Conservation (phyloP, 1,140 invertebrate species). For the Heliconius eleuchia region DNA sequence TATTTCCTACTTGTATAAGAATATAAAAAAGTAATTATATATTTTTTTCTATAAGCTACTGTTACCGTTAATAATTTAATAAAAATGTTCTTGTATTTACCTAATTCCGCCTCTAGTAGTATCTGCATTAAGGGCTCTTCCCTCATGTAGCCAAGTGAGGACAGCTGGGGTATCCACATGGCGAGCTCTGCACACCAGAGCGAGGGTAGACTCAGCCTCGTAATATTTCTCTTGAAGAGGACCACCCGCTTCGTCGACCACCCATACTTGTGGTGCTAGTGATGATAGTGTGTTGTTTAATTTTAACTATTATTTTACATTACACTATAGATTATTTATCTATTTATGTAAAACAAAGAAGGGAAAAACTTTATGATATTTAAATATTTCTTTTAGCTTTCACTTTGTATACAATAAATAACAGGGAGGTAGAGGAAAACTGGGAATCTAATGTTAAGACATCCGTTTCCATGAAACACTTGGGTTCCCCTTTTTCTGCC, state of each 20-base stretch:
- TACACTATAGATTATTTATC: too few species aligned
- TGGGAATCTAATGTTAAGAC: too few species aligned
- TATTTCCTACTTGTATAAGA: too few species aligned
- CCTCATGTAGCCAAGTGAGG: conserved; percentile 88
- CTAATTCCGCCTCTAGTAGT: conserved; percentile 88
- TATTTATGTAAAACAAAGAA: too few species aligned
- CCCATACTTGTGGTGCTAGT: conserved; percentile 87
- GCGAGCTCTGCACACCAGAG: conserved; percentile 87
- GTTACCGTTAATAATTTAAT: too few species aligned
- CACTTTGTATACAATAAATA: too few species aligned
- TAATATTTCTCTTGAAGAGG: conserved; percentile 88
- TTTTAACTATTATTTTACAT: not conserved
- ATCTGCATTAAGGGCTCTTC: conserved; percentile 87
- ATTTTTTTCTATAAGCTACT: too few species aligned
- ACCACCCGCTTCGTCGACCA: conserved; percentile 87
- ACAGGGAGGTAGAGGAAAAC: too few species aligned
- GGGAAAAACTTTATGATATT: not conserved
- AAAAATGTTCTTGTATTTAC: conserved; percentile 59
- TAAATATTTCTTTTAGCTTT: too few species aligned
- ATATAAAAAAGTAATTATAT: too few species aligned
- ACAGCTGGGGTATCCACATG: conserved; percentile 86
- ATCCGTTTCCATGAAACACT: too few species aligned
- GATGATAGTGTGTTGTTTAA: not conserved
- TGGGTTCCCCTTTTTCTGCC: too few species aligned
- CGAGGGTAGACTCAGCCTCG: conserved; percentile 89